Evolutionary conservation across 2,113 vertebrate species (phyloP).

Genomic region (Labrus mixtus): DNA sequence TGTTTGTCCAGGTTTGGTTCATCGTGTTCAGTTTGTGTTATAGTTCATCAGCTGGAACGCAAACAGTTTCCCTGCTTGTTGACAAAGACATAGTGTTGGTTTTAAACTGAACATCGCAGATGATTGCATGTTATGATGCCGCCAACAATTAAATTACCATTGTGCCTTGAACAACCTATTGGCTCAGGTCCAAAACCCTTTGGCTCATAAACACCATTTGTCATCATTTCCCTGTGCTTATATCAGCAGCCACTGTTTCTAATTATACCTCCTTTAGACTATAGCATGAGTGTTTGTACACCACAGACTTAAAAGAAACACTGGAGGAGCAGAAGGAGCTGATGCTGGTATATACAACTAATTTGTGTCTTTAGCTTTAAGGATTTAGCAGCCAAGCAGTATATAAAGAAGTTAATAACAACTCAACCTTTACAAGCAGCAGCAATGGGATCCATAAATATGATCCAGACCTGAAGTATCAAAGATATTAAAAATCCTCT

Average conservation of each 20-base stretch:
- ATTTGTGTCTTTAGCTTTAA: too few relatives aligned
- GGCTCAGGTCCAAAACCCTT: constrained; percentile 13
- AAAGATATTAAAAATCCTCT: too few relatives aligned
- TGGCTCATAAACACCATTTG: constrained; percentile 4
- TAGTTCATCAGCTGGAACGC: constrained; percentile 4
- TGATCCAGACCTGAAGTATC: too few relatives aligned
- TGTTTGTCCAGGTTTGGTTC: not conserved
- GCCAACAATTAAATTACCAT: constrained; percentile 8
- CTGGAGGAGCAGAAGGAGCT: constrained; percentile 38
- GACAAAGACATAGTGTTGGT: not conserved
- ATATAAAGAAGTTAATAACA: too few relatives aligned
- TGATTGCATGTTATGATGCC: constrained; percentile 10
- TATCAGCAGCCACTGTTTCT: constrained; percentile 38
- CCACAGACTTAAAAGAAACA: constrained; percentile 50
- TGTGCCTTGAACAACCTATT: constrained; percentile 20
- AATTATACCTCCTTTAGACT: constrained; percentile 49
- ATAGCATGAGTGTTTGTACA: constrained; percentile 31
- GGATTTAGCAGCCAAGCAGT: too few relatives aligned
- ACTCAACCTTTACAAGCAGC: too few relatives aligned
- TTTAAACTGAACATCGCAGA: not conserved
- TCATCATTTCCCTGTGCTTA: constrained; percentile 14
- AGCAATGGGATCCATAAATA: too few relatives aligned
- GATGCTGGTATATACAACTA: constrained; percentile 28
- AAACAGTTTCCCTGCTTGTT: constrained; percentile 15
- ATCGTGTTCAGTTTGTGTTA: constrained; percentile 15